Conservation (phyloP, 2,797 vertebrate genomes). For the Threskiornis aethiopicus region DNA sequence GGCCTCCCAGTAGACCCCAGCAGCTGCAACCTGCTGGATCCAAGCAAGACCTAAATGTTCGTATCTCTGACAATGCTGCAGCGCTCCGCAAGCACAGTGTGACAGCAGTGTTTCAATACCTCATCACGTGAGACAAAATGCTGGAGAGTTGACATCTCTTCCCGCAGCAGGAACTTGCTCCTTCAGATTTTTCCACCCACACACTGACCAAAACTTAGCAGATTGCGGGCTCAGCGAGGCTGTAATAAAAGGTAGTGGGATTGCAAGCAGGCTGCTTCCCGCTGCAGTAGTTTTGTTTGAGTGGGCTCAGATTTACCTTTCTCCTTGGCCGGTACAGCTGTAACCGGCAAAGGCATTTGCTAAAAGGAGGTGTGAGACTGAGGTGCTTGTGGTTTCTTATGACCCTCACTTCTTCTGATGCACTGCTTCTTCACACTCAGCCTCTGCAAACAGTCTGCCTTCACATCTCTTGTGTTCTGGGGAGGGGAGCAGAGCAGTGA, state of each 20-base stretch:
- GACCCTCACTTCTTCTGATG: background rate
- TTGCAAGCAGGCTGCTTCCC: background rate
- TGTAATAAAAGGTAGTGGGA: background rate
- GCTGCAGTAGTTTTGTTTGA: background rate
- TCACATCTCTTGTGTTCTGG: background rate
- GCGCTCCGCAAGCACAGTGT: accelerated
- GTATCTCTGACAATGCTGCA: background rate
- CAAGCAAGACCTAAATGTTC: background rate
- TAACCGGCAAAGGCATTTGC: background rate
- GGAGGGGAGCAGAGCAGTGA: background rate
- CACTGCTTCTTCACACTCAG: background rate
- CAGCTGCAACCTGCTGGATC: background rate
- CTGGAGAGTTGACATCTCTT: background rate
- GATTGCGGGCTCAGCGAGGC: background rate
- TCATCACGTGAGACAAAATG: background rate
- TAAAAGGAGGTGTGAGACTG: background rate
- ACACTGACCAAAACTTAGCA: background rate
- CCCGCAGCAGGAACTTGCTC: background rate
- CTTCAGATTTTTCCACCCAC: background rate
- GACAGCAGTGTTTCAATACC: accelerated
- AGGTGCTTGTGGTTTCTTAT: background rate
- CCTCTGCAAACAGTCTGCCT: background rate
- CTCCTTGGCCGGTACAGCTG: background rate
- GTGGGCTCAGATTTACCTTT: background rate
- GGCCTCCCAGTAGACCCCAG: background rate